phyloP scores from a whole-genome alignment of 2,797 vertebrate genomes.

The Helicolenus hilgendorfi region DNA sequence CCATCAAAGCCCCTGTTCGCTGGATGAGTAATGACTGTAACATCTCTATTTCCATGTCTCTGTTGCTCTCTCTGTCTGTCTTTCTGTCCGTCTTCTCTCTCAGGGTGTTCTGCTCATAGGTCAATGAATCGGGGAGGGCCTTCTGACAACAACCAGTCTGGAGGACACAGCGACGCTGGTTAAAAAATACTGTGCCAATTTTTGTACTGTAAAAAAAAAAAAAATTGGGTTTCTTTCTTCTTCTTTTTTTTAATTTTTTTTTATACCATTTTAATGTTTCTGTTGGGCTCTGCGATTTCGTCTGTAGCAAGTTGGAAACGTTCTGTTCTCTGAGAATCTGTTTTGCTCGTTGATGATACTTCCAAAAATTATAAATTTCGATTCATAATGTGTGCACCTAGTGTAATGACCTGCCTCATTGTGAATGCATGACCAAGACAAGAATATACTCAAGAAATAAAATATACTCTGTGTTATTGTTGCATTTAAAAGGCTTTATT shows the following conservation, averaged over 20 bases:
- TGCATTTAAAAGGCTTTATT: conserved; percentile 78
- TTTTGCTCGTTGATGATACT: conserved; percentile 83
- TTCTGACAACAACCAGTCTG: conserved; percentile 54
- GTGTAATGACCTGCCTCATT: conserved; percentile 87
- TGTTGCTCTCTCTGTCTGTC: conserved; percentile 42
- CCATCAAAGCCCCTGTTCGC: conserved; percentile 70
- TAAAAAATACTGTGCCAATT: conserved; percentile 91
- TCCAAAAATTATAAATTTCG: conserved; percentile 80
- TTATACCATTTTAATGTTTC: conserved; percentile 77
- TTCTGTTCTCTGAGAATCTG: conserved; percentile 80
- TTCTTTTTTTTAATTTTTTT: conserved; percentile 77
- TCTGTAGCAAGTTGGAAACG: conserved; percentile 86
- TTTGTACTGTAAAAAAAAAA: conserved; percentile 84
- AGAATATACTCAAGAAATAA: conserved; percentile 83
- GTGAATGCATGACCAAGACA: conserved; percentile 89
- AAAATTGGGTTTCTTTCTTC: conserved; percentile 48
- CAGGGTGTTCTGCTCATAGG: conserved; percentile 92
- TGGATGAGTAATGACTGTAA: conserved; percentile 77
- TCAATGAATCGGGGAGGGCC: conserved; percentile 39
- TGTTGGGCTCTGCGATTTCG: conserved; percentile 84
- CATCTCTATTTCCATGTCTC: conserved; percentile 71
- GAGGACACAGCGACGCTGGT: conserved; percentile 66
- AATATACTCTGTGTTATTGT: conserved; percentile 86
- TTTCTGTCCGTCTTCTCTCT: conserved; percentile 54
- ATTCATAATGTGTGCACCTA: conserved; percentile 83